Conservation (phyloP, 1,140 invertebrate species). For the Aphaenogaster floridana region DNA sequence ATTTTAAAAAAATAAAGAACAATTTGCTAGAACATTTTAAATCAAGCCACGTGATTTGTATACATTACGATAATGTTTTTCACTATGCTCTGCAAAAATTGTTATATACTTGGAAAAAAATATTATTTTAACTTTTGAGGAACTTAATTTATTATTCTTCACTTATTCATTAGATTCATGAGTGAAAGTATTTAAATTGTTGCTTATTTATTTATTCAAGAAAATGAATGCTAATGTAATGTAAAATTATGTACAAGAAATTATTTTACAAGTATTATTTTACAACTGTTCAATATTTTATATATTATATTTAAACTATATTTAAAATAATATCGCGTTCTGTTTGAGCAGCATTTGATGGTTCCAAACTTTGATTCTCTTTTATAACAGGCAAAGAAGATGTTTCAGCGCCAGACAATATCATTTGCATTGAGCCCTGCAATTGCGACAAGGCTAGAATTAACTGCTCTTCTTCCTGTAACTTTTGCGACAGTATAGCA, state of each 20-base stretch:
- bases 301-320: slow-evolving; percentile 81
- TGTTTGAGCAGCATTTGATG: slow-evolving; percentile 88
- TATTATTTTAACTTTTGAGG: slow-evolving; percentile 8
- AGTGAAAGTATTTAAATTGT: slow-evolving; percentile 4
- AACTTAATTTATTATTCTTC: background rate
- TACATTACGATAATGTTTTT: background rate
- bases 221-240: slow-evolving; percentile 57
- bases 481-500: slow-evolving; percentile 87
- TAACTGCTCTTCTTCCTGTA: slow-evolving; percentile 90
- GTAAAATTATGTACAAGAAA: slow-evolving; percentile 74
- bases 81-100: background rate
- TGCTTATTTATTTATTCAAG: slow-evolving; percentile 7
- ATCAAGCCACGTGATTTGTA: background rate
- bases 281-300: background rate
- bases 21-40: slow-evolving; percentile 59
- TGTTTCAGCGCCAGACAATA: slow-evolving; percentile 88
- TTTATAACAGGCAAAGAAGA: slow-evolving; percentile 78
- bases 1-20: slow-evolving; percentile 24
- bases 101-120: background rate
- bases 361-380: slow-evolving; percentile 85
- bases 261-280: slow-evolving; percentile 22
- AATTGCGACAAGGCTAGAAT: slow-evolving; percentile 88
- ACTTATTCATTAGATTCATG: slow-evolving; percentile 12
- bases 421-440: slow-evolving; percentile 90
- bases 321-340: slow-evolving; percentile 88